Base-by-base conservation (phyloP, 2,888 invertebrate species). In the Xylota sylvarum region DNA sequence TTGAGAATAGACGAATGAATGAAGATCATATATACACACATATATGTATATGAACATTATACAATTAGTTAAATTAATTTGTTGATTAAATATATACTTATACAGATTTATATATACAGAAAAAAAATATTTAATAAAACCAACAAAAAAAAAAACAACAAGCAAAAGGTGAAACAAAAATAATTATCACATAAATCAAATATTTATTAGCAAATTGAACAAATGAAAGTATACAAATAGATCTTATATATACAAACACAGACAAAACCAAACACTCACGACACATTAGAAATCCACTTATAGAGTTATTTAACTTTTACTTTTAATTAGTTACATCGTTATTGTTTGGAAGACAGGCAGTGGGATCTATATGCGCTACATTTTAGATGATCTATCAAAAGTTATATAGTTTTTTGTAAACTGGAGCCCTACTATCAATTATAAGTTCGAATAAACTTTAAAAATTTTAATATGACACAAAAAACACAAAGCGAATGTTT, bases 61-160 rank as follows among this genome's bases (percentile, higher is more conserved):
- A 86, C 82, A 86, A 86, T 86, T 86, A 86, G 86, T 86, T 86
- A 86, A 86, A 82, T 86, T 86, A 86, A 86, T 86, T 86, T 86
- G 86, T 86, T 86, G 86, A 86, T 82, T 86, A 86, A 86, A 86
- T 87, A 83, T 87, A 87, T 87, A 87, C 87, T 83, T 87, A 83
- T 83, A 83, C 87, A 87, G 87, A 87, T 87, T 87, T 87, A 82
- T 87, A 86, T 86, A 87, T 87, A 87, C 87, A 87, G 83, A 87
- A 87, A 82, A 83, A 87, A 87, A 82, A 72, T 77, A 86, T 82
- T 78, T 78, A 86, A 78, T 43, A 82, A 77, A 79, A 55, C 9
- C 48, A 64, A 70, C 60, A 46, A 65, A 17, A 30, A 50, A 48
- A 35, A 67, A 73, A 73, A 23, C 23, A 23, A 23, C 52, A 60